Conservation (phyloP, 2,888 invertebrate genomes). For the Heterodera filipjevi region DNA sequence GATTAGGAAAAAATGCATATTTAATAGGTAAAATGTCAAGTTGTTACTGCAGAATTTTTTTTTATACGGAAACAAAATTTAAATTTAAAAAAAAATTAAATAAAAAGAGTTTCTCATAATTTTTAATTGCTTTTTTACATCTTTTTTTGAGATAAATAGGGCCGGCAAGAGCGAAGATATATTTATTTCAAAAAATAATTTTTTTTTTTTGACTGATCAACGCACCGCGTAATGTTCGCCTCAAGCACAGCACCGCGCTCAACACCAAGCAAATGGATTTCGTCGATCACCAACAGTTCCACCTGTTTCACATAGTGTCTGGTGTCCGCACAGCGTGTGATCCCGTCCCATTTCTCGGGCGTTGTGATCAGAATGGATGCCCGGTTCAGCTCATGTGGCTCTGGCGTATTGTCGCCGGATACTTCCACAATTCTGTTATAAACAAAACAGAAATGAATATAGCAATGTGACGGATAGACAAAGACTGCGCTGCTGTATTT, state of each 20-base stretch:
- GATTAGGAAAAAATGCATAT: no score
- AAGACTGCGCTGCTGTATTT: no score
- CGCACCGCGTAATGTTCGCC: constrained; percentile 86
- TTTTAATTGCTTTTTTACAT: no score
- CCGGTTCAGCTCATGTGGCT: constrained; percentile 79
- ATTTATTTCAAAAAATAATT: no score
- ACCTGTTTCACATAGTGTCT: constrained; percentile 79
- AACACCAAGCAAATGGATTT: constrained; percentile 86
- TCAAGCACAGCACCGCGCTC: constrained; percentile 77
- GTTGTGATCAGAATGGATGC: constrained; percentile 96
- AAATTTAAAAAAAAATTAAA: no score
- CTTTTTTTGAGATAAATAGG: no score
- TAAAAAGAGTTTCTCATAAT: no score
- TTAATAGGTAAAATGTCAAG: neutral
- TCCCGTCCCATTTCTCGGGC: constrained; percentile 99
- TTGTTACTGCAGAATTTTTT: no score
- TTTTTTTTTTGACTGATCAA: neutral
- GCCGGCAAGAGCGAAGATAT: no score
- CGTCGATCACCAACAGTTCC: constrained; percentile 80
- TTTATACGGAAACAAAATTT: neutral
- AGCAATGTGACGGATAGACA: no score
- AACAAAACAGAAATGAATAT: neutral
- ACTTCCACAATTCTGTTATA: constrained; percentile 80
- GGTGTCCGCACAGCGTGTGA: constrained; percentile 87
- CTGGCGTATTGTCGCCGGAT: constrained; percentile 89